Evolutionary conservation across 2,797 vertebrate genomes (phyloP).

Genomic region (Yasuhikotakia modesta): DNA sequence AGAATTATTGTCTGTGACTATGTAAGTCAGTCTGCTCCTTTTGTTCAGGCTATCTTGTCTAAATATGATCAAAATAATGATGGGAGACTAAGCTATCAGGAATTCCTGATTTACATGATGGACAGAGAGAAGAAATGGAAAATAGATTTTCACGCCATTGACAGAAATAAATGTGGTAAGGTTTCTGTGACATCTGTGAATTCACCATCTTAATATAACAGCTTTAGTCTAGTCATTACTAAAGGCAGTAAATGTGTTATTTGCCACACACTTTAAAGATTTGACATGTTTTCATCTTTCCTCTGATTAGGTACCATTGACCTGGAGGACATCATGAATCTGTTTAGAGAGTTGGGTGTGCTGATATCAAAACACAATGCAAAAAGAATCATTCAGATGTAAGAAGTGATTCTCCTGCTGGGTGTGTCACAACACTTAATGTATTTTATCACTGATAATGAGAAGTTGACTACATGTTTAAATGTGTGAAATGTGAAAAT

Average conservation of each 20-base stretch:
- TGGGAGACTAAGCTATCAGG: conserved; percentile 74
- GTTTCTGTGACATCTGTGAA: conserved; percentile 26
- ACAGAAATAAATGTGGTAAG: conserved; percentile 79
- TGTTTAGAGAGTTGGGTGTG: conserved; percentile 81
- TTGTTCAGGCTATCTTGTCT: conserved; percentile 68
- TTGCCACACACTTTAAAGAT: neutral
- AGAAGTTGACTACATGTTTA: no score
- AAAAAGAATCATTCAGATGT: conserved; percentile 81
- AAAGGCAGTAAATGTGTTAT: neutral
- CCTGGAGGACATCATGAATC: conserved; percentile 78
- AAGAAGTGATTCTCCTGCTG: conserved; percentile 61
- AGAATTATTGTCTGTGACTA: neutral
- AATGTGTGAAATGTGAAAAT: no score
- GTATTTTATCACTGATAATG: conserved; percentile 30
- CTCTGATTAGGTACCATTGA: conserved; percentile 77
- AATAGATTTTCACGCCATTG: conserved; percentile 76
- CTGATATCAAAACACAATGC: conserved; percentile 76
- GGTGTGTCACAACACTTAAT: conserved; percentile 51
- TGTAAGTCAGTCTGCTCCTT: neutral
- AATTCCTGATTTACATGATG: conserved; percentile 78
- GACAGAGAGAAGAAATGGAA: conserved; percentile 80
- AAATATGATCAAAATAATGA: conserved; percentile 75
- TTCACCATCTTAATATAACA: no score
- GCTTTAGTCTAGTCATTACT: neutral
- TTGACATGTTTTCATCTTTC: conserved; percentile 58